Percentiles rank a stretch among this genome's conserved stretches.
Conservation (phyloP, 92 coral and sea anemone genomes). For the Anthopleura xanthogrammica region DNA sequence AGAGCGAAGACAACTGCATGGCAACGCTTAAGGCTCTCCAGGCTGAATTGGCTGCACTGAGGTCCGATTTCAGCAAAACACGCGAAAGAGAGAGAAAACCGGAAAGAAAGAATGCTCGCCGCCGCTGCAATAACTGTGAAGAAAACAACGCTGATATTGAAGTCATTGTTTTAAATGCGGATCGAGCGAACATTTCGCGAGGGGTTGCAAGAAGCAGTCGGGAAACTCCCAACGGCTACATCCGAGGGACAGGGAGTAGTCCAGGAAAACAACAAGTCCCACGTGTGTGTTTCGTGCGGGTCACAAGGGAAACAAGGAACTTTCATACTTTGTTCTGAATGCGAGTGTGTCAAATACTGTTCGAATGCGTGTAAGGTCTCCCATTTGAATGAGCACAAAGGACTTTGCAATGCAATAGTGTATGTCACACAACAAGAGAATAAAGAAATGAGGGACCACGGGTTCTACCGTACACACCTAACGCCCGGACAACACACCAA, state of each 20-base stretch:
- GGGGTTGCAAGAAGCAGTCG: constrained; percentile 38
- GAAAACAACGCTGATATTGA: constrained; percentile 33
- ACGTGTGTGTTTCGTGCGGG: constrained; percentile 23
- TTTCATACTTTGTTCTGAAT: constrained; percentile 16
- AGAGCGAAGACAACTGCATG: constrained; percentile 31
- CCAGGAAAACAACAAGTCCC: constrained; percentile 6
- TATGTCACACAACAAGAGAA: neutral
- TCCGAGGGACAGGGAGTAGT: constrained; percentile 48
- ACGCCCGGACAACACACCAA: constrained; percentile 61
- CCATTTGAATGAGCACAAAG: constrained; percentile 35
- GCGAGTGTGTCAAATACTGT: constrained; percentile 43
- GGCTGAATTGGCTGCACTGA: constrained; percentile 38
- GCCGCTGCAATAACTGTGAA: constrained; percentile 33
- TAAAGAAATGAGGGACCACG: neutral
- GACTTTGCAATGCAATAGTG: constrained; percentile 23
- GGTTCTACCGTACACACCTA: constrained; percentile 37
- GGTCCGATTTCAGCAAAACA: constrained; percentile 8
- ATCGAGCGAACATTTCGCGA: constrained; percentile 41
- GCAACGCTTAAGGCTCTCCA: constrained; percentile 30
- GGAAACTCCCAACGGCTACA: constrained; percentile 22
- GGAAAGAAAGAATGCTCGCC: neutral
- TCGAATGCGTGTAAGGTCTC: constrained; percentile 32
- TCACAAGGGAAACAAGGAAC: neutral
- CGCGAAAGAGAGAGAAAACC: constrained; percentile 7
- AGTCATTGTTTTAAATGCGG: constrained; percentile 53